Conservation (phyloP, 1,140 invertebrate species). For the Eufriesea mexicana region DNA sequence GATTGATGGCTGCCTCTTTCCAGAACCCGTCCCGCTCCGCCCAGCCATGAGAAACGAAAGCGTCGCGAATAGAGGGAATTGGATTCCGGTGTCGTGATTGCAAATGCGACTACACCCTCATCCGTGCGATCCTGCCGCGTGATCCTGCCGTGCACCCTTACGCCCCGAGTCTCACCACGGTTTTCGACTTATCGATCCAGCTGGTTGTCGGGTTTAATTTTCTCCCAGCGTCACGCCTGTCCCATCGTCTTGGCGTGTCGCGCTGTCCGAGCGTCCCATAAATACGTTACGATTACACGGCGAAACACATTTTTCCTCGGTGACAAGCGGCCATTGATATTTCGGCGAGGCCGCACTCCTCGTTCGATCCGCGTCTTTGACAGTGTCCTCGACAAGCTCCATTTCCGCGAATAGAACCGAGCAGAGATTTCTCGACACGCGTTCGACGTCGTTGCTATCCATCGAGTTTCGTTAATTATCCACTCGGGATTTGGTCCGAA, state of each 20-base stretch:
- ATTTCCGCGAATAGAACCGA: not conserved
- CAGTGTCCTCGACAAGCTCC: no score
- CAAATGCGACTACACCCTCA: conserved; percentile 13
- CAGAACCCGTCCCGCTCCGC: not conserved
- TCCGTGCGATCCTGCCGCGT: not conserved
- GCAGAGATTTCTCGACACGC: not conserved
- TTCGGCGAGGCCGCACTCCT: not conserved
- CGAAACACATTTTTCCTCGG: not conserved
- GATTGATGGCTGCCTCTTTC: conserved; percentile 8
- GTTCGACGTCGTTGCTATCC: not conserved
- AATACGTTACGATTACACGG: conserved; percentile 23
- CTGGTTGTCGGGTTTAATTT: conserved; percentile 27
- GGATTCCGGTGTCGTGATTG: conserved; percentile 18
- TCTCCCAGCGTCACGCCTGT: conserved; percentile 24
- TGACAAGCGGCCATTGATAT: conserved; percentile 21
- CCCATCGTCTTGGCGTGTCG: conserved; percentile 11
- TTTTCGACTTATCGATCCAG: conserved; percentile 43
- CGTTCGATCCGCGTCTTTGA: not conserved
- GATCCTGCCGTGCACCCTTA: not conserved
- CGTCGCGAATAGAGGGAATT: conserved; percentile 1
- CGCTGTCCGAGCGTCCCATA: conserved; percentile 11
- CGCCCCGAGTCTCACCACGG: not conserved
- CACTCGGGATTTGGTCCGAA: not conserved
- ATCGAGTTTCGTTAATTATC: not conserved
- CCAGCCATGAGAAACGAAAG: not conserved